phyloP scores from a whole-genome alignment of 2,113 vertebrate genomes.

The Sisor rabdophorus region DNA sequence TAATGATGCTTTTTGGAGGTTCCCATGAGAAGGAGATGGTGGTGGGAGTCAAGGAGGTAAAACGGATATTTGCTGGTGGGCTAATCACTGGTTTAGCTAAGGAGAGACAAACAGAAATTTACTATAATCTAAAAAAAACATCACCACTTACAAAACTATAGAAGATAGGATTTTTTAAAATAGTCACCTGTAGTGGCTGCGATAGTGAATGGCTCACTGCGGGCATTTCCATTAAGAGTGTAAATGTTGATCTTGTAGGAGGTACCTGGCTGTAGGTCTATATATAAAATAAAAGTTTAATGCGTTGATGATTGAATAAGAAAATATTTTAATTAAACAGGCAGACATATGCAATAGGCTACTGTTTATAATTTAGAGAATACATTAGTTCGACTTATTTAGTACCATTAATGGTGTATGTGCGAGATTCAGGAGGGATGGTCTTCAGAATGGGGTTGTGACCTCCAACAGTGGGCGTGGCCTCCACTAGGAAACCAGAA shows the following conservation, averaged over 20 bases:
- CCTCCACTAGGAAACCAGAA: conserved; percentile 89
- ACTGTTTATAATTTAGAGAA: neutral
- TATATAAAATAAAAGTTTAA: conserved; percentile 11
- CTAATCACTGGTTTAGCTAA: conserved; percentile 76
- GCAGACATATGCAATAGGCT: neutral
- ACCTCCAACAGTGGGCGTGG: conserved; percentile 63
- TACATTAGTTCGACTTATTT: neutral
- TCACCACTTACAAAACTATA: neutral
- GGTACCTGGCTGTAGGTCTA: conserved; percentile 88
- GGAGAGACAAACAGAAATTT: conserved; percentile 6
- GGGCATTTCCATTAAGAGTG: conserved; percentile 84
- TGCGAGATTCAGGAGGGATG: conserved; percentile 73
- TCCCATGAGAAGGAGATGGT: conserved; percentile 86
- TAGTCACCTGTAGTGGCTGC: conserved; percentile 85
- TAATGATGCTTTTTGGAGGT: conserved; percentile 80
- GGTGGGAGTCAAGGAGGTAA: conserved; percentile 83
- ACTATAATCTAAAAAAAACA: neutral
- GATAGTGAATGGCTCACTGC: conserved; percentile 82
- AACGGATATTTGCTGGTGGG: conserved; percentile 85
- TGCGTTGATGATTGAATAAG: neutral
- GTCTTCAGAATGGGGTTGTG: conserved; percentile 78
- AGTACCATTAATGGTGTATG: conserved; percentile 82
- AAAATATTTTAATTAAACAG: neutral
- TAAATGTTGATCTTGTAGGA: conserved; percentile 90
- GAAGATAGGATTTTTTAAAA: neutral